Conservation (phyloP, 2,113 vertebrate species). For the Tamias sibiricus region DNA sequence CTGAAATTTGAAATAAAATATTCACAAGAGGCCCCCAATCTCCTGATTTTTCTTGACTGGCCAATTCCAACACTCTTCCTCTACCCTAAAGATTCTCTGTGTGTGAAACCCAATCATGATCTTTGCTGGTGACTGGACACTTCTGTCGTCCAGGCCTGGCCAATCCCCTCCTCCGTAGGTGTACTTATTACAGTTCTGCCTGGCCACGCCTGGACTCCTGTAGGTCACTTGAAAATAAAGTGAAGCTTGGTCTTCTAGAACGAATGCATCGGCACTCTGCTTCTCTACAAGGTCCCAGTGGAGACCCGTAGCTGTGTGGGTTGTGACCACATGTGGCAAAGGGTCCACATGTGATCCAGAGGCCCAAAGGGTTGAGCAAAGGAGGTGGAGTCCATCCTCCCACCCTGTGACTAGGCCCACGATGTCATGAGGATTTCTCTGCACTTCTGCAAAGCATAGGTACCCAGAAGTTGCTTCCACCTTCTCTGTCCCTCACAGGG, state of each 20-base stretch:
- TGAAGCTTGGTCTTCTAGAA: background rate
- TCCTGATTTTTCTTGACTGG: background rate
- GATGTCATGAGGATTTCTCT: background rate
- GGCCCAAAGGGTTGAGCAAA: background rate
- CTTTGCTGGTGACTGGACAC: background rate
- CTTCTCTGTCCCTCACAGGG: background rate
- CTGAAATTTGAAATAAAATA: constrained; percentile 51
- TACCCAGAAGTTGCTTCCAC: background rate
- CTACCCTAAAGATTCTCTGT: background rate
- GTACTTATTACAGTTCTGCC: background rate
- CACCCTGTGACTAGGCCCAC: background rate
- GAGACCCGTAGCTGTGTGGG: background rate
- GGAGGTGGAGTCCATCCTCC: background rate
- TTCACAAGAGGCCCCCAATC: background rate
- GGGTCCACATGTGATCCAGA: background rate
- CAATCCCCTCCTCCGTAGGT: background rate
- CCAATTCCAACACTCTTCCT: background rate
- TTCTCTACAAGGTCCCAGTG: background rate
- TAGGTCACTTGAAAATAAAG: background rate
- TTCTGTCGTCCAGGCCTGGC: background rate
- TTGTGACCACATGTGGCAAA: background rate
- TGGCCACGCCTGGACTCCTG: background rate
- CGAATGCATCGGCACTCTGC: fast-evolving
- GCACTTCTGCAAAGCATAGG: background rate
- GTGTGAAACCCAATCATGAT: background rate